phyloP scores from a whole-genome alignment of 2,797 vertebrate species.

The Lacerta agilis region DNA sequence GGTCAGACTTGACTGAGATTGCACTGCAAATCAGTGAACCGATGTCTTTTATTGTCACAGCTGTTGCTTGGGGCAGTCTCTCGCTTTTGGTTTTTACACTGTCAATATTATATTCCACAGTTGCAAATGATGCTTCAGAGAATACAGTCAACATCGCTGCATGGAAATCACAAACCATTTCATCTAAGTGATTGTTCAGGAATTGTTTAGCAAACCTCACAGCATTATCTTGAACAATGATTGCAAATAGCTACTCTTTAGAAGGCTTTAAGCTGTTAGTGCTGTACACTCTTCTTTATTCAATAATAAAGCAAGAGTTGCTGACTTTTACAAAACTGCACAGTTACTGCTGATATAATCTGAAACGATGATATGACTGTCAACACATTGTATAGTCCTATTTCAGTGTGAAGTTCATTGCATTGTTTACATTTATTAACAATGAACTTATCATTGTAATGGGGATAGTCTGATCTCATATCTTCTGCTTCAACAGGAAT shows the following conservation, averaged over 20 bases:
- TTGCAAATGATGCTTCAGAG: background rate
- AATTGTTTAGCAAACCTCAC: slow-evolving; percentile 12
- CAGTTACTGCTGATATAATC: background rate
- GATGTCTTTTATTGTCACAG: background rate
- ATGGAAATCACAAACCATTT: slow-evolving; percentile 1
- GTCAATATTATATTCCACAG: background rate
- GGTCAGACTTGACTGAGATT: background rate
- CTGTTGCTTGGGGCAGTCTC: background rate
- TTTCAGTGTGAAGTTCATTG: background rate
- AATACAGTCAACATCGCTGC: background rate
- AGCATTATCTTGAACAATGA: slow-evolving; percentile 43
- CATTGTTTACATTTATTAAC: slow-evolving; percentile 41
- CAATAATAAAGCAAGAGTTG: slow-evolving; percentile 30
- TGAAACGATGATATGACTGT: slow-evolving; percentile 21
- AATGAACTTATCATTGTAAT: background rate
- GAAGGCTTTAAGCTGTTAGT: slow-evolving; percentile 24
- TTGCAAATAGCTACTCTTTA: background rate
- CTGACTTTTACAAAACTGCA: background rate
- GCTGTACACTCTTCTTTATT: background rate
- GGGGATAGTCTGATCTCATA: background rate
- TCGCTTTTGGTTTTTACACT: background rate
- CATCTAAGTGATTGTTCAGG: slow-evolving; percentile 9
- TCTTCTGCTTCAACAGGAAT: slow-evolving; percentile 28
- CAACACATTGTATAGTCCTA: slow-evolving; percentile 15
- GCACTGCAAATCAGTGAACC: background rate